Percentiles rank a stretch among this genome's conserved stretches.
These are phyloP conservation scores for Eublepharis macularius DNA, from an alignment of 2,113 vertebrate genomes.

Conservation along the genomic window DNA sequence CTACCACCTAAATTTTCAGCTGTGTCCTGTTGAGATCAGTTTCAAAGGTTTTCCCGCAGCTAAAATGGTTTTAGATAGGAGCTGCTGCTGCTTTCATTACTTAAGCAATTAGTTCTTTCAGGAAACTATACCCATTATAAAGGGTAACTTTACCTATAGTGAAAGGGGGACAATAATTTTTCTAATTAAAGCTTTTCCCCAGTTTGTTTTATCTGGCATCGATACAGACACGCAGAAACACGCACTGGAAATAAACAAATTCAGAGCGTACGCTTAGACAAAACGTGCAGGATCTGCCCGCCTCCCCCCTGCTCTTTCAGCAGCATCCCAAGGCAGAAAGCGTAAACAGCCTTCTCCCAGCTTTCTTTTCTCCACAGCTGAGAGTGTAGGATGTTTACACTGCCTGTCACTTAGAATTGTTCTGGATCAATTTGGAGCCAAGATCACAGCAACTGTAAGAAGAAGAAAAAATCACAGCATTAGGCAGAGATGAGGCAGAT, in stretches of 20 bases:
- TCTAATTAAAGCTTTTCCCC: not conserved
- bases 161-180: not conserved
- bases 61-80: not conserved
- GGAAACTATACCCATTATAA: not conserved
- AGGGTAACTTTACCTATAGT: not conserved
- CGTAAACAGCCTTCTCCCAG: slow-evolving; percentile 99
- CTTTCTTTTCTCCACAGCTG: slow-evolving; percentile 88
- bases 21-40: not conserved
- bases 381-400: slow-evolving; percentile 99
- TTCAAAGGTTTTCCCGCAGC: not conserved
- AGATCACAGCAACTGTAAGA: slow-evolving; percentile 33
- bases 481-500: not conserved
- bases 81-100: no score
- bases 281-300: slow-evolving; percentile 11
- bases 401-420: slow-evolving; percentile 83
- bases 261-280: not conserved
- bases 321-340: slow-evolving; percentile 85
- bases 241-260: slow-evolving; percentile 25
- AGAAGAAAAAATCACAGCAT: slow-evolving; percentile 23
- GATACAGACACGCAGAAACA: slow-evolving; percentile 7
- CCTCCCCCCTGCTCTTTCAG: slow-evolving; percentile 51
- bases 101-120: not conserved
- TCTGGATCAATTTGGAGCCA: slow-evolving; percentile 35
- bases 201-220: not conserved
- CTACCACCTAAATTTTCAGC: not conserved